These are phyloP conservation scores for Trochalopteron elliotii DNA, from an alignment of 2,113 vertebrate genomes.

Conservation along the genomic window DNA sequence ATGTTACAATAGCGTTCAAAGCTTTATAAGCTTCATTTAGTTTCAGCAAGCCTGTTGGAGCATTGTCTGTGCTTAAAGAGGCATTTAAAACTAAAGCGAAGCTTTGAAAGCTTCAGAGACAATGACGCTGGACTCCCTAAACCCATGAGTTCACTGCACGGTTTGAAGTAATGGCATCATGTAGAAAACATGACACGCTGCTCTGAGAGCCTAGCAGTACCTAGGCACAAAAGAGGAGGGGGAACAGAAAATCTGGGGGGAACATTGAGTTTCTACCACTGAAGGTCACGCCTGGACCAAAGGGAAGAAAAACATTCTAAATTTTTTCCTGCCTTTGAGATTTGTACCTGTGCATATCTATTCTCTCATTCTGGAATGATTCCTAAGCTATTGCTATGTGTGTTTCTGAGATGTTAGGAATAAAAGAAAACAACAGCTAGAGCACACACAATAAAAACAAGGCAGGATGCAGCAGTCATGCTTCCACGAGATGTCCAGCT, in stretches of 20 bases:
- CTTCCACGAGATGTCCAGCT: background rate
- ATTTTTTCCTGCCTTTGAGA: background rate
- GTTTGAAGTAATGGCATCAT: slow-evolving; percentile 48
- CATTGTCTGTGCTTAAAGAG: slow-evolving; percentile 64
- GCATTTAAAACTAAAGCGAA: slow-evolving; percentile 60
- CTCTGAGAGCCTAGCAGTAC: background rate
- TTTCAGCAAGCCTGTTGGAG: slow-evolving; percentile 52
- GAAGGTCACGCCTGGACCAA: background rate
- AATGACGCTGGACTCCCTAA: slow-evolving; percentile 34
- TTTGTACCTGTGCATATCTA: background rate
- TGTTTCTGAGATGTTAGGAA: background rate
- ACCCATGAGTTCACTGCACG: slow-evolving; percentile 18
- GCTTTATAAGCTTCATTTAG: slow-evolving; percentile 68
- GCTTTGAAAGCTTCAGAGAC: slow-evolving; percentile 61
- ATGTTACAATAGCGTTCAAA: slow-evolving; percentile 52
- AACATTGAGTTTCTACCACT: background rate
- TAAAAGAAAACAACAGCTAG: background rate
- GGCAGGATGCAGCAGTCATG: background rate
- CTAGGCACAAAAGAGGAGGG: background rate
- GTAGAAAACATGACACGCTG: slow-evolving; percentile 44
- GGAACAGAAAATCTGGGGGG: background rate
- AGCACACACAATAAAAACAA: background rate
- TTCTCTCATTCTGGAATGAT: background rate
- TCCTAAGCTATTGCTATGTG: background rate
- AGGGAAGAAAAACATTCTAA: background rate